These are phyloP conservation scores for Hipparchia semele DNA, from an alignment of 2,888 invertebrate species.

Conservation along the genomic window DNA sequence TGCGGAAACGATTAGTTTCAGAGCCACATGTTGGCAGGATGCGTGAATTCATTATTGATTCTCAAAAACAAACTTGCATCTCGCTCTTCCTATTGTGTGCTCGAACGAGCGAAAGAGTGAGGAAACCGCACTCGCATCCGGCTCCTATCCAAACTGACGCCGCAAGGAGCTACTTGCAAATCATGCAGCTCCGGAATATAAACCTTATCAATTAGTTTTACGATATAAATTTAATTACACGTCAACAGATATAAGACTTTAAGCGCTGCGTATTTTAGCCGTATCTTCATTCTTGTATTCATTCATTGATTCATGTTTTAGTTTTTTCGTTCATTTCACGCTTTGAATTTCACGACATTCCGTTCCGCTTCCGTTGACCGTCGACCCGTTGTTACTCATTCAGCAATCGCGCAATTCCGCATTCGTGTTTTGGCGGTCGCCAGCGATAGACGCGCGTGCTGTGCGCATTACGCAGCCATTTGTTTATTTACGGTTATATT, in stretches of 20 bases:
- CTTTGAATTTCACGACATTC: no score
- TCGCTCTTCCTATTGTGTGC: slow-evolving; percentile 42
- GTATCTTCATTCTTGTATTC: neutral
- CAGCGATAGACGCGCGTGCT: neutral
- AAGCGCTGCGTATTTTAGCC: neutral
- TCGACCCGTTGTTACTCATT: no score
- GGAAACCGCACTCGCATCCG: slow-evolving; percentile 56
- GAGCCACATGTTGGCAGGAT: slow-evolving; percentile 78
- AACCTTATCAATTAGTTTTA: neutral
- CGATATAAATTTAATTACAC: neutral
- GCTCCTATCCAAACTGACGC: slow-evolving; percentile 49
- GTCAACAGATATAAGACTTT: neutral
- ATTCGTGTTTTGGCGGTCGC: slow-evolving; percentile 2
- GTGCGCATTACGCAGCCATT: no score
- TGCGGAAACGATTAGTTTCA: slow-evolving; percentile 79
- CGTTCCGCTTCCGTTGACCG: no score
- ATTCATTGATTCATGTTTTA: slow-evolving; percentile 4
- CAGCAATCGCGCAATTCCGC: no score
- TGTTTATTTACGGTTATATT: no score
- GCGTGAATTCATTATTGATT: slow-evolving; percentile 75
- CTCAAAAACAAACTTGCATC: slow-evolving; percentile 60
- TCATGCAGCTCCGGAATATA: slow-evolving; percentile 21
- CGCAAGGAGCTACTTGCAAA: slow-evolving; percentile 53
- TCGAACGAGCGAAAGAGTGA: slow-evolving; percentile 46
- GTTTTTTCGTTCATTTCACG: neutral